A percentile compares a stretch with the other conserved stretches of the same genome.
Conservation (phyloP, 2,797 vertebrate species). For the Dicrostonyx torquatus region DNA sequence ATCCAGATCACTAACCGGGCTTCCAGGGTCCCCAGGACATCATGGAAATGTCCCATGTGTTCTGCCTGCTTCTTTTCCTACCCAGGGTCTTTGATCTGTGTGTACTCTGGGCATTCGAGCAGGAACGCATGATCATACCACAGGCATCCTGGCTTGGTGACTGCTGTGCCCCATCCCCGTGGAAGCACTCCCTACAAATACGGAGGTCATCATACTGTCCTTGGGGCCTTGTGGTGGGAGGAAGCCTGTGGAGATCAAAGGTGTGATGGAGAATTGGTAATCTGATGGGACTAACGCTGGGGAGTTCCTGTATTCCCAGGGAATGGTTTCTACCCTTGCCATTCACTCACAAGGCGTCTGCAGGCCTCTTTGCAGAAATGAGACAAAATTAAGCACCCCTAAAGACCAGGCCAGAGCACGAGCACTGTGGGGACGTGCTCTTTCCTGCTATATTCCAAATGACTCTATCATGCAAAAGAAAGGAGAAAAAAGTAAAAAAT, state of each 20-base stretch:
- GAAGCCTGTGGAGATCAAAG: background rate
- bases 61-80: background rate
- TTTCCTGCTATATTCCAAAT: background rate
- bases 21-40: background rate
- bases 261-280: too few species aligned
- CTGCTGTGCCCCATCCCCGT: accelerated
- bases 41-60: background rate
- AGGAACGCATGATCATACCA: background rate
- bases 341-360: background rate
- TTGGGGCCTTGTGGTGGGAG: too few species aligned
- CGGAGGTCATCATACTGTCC: accelerated
- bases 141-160: too few species aligned
- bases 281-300: accelerated
- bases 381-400: background rate
- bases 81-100: background rate
- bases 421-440: background rate
- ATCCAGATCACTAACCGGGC: background rate
- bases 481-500: background rate
- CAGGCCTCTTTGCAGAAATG: background rate
- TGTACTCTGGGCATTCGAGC: background rate
- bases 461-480: background rate
- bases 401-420: accelerated
- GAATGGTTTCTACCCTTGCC: background rate
- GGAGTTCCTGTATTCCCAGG: background rate
- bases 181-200: background rate